Evolutionary conservation across 2,113 vertebrate genomes (phyloP), one percentile per base, ranked within the genome.

Genomic region (Ramphastos sulfuratus): DNA sequence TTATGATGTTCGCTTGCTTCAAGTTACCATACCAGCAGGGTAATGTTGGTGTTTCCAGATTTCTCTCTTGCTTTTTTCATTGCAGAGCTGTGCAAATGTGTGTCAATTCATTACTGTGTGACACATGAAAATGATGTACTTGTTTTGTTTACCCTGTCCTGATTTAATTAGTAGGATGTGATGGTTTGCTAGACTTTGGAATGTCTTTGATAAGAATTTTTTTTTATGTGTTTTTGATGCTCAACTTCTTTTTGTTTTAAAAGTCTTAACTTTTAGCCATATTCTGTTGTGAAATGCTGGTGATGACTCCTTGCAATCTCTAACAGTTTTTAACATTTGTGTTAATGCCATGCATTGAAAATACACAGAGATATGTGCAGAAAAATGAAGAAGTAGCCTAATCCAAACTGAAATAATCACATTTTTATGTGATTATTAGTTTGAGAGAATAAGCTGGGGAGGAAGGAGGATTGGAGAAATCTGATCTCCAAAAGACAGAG

Each of bases 111-210:
- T 97, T 94, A 94, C 83, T 88, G 74, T 97, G 96, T 98, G 94
- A 77, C 94, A 95, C 93, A 96, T 98, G 96, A 96, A 96, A 96
- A 95, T 97, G 15, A 95, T 78, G 92, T 96, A 84, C 88, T 96
- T 97, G 97, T 98, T 97, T 86, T 97, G 97, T 98, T 97, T 94
- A 94, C 92, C 96, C 42, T 97, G 97, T 97, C 95, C 85, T 93
- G 90, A 93, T 85, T 96, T 93, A 95, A 81, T 91, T 72, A 60
- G 87, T 94, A 82, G 61, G 79, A 81, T 82, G 81, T 59, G 46
- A 56, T 87, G 52, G 67, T 94, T 91, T 95, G 79, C 82, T 80
- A 94, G 76, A 91, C 85, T 92, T 85, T 50, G 91, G 76, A 89
- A 87, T 86, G 86, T 95, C 88, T 93, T 64, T 11, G 0, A 17